Percentiles rank a stretch among this genome's conserved stretches.
Conservation (phyloP, 2,888 invertebrate genomes). For the Dyspetes luteomarginatus region DNA sequence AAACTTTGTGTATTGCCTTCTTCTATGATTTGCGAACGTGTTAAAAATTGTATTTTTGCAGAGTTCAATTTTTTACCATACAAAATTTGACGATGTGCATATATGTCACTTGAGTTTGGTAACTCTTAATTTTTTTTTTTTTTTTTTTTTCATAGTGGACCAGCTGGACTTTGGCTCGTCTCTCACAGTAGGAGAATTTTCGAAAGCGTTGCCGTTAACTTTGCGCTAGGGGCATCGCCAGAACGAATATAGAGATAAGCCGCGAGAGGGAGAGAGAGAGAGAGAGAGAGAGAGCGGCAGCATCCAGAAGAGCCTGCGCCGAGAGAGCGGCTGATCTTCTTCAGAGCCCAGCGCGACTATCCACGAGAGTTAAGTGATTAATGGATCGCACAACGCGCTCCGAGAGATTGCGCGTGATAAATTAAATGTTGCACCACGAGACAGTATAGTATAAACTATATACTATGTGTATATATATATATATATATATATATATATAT, state of each 20-base stretch:
- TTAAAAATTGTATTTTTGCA: not conserved
- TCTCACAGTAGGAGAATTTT: slow-evolving; percentile 44
- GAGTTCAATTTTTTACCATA: not conserved
- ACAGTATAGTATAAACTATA: slow-evolving; percentile 29
- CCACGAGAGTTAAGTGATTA: slow-evolving; percentile 62
- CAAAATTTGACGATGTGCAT: not conserved
- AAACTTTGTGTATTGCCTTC: no score
- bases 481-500: not conserved
- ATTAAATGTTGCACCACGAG: slow-evolving; percentile 61
- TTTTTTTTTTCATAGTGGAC: not conserved
- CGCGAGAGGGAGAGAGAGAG: not conserved
- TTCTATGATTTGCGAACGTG: not conserved
- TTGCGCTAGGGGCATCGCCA: slow-evolving; percentile 28
- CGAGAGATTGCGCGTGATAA: slow-evolving; percentile 65
- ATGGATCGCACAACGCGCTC: slow-evolving; percentile 65
- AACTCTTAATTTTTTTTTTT: not conserved
- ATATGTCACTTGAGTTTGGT: slow-evolving; percentile 9
- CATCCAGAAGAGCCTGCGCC: slow-evolving; percentile 32
- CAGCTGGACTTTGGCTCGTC: slow-evolving; percentile 13
- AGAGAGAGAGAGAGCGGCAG: not conserved
- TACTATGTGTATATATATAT: slow-evolving; percentile 16
- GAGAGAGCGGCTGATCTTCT: slow-evolving; percentile 23
- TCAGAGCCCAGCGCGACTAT: slow-evolving; percentile 45
- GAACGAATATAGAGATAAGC: slow-evolving; percentile 60
- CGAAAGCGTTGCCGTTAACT: slow-evolving; percentile 57